phyloP scores from a whole-genome alignment of 2,113 vertebrate species.

The Pollachius pollachius region DNA sequence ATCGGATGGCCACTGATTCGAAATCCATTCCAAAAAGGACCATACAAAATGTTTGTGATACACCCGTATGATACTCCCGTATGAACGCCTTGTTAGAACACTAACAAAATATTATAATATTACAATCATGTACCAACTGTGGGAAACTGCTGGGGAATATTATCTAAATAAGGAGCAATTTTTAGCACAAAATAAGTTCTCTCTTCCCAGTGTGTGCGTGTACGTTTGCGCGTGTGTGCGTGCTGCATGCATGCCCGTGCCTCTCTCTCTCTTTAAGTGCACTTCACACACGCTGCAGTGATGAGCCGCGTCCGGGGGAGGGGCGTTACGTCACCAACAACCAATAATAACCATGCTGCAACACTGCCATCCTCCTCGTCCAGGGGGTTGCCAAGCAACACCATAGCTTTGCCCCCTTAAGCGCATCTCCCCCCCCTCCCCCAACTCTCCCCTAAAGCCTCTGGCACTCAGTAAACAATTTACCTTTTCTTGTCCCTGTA shows the following conservation, averaged over 20 bases:
- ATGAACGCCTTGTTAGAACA: too few relatives aligned
- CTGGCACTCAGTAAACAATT: constrained; percentile 61
- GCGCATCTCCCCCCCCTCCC: constrained; percentile 25
- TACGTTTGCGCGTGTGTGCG: neutral
- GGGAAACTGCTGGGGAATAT: constrained; percentile 9
- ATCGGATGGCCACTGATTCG: neutral
- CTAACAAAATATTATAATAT: too few relatives aligned
- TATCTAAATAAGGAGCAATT: too few relatives aligned
- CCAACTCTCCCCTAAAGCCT: constrained; percentile 7
- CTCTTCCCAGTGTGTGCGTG: constrained; percentile 20
- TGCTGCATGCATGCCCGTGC: neutral
- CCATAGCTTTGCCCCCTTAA: constrained; percentile 58
- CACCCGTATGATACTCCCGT: too few relatives aligned
- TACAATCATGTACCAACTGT: neutral
- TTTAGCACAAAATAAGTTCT: constrained; percentile 3
- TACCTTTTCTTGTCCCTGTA: constrained; percentile 54
- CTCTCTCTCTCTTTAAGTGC: constrained; percentile 51
- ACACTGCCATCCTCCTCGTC: constrained; percentile 64
- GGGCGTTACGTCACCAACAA: constrained; percentile 73
- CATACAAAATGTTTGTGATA: too few relatives aligned
- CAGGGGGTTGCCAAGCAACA: constrained; percentile 71
- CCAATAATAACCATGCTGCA: constrained; percentile 78
- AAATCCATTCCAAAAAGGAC: neutral
- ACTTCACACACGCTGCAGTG: constrained; percentile 66
- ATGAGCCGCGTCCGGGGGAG: constrained; percentile 55